Percentiles rank a stretch among this genome's conserved stretches.
phyloP scores from a whole-genome alignment of 2,888 invertebrate genomes.

The Schrankia costaestrigalis region DNA sequence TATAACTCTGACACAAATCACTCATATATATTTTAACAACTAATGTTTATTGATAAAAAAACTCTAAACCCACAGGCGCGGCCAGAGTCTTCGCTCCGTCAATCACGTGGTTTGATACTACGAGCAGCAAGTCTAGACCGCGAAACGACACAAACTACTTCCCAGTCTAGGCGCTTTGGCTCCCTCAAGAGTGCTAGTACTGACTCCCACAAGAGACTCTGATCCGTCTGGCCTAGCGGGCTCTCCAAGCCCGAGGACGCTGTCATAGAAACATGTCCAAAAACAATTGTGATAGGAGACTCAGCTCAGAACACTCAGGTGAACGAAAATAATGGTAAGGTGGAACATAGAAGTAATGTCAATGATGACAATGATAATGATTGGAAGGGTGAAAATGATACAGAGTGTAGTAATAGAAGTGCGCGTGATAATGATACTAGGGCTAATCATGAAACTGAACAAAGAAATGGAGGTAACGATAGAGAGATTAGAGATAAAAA shows the following conservation, averaged over 20 bases:
- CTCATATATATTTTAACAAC: too few relatives aligned
- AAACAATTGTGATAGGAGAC: conserved; percentile 24
- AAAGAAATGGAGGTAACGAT: conserved; percentile 30
- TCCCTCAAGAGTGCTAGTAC: conserved; percentile 69
- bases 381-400: conserved; percentile 8
- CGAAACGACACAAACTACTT: conserved; percentile 46
- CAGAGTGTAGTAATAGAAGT: conserved; percentile 12
- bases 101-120: conserved; percentile 68
- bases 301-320: conserved; percentile 26
- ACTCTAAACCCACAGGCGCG: conserved; percentile 36
- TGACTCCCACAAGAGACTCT: conserved; percentile 73
- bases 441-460: conserved; percentile 15
- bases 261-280: conserved; percentile 26
- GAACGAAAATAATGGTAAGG: conserved; percentile 19
- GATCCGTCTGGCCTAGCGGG: conserved; percentile 61
- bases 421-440: conserved; percentile 16
- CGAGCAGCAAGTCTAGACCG: conserved; percentile 75
- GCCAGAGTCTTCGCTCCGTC: conserved; percentile 49
- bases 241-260: conserved; percentile 39
- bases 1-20: too few relatives aligned
- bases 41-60: too few relatives aligned
- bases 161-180: conserved; percentile 55
- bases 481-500: conserved; percentile 45
- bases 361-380: conserved; percentile 11
- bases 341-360: conserved; percentile 13